Conservation (phyloP, 2,797 vertebrate species). For the Mycteria americana region DNA sequence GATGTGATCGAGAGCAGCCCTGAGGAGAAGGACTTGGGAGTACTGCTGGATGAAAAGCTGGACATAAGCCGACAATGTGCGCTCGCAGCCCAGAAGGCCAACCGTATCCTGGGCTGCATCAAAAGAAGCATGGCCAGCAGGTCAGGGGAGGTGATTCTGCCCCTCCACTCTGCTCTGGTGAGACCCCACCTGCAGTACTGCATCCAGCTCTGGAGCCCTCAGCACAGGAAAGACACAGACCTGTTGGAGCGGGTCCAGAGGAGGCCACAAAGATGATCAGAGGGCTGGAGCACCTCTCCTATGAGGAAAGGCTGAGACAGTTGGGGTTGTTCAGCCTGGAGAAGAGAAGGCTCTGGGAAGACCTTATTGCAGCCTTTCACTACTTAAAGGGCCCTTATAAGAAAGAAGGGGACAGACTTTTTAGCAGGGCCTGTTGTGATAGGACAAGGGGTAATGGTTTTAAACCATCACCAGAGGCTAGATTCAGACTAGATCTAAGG, state of each 20-base stretch:
- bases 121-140: neutral
- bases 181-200: neutral
- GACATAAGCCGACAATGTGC: rapidly evolving
- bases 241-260: neutral
- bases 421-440: rapidly evolving
- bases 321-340: neutral
- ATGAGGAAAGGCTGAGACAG: rapidly evolving
- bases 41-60: neutral
- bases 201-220: neutral
- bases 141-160: neutral
- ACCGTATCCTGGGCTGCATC: neutral
- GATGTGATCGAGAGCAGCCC: neutral
- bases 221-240: neutral
- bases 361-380: too few species aligned
- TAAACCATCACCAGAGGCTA: neutral
- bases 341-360: neutral
- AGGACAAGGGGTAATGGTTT: neutral
- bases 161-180: neutral
- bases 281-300: neutral
- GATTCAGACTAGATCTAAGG: neutral
- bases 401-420: neutral
- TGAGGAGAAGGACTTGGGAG: neutral
- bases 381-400: neutral
- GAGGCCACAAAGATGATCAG: neutral
- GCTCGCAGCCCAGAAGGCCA: neutral